phyloP scores from a whole-genome alignment of 2,113 vertebrate genomes.

The Tautogolabrus adspersus region DNA sequence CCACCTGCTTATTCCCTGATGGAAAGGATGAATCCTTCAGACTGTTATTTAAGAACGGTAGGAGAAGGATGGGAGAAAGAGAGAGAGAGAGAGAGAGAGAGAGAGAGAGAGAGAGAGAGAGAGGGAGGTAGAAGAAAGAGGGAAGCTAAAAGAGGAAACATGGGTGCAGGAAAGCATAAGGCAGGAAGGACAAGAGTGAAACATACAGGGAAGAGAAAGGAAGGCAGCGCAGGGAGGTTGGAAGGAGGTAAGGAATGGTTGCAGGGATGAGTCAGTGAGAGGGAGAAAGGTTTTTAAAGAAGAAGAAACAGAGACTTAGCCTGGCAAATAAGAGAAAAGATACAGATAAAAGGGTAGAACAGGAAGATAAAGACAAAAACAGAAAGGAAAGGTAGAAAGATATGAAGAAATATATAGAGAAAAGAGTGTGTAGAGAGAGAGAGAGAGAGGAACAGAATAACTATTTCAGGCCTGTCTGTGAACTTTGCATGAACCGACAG shows the following conservation, averaged over 20 bases:
- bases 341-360: neutral
- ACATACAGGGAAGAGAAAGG: neutral
- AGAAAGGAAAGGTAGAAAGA: constrained; percentile 30
- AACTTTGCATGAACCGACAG: constrained; percentile 99
- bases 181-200: neutral
- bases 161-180: neutral
- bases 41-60: constrained; percentile 87
- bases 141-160: neutral
- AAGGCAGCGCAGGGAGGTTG: neutral
- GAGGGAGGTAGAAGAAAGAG: neutral
- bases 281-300: neutral
- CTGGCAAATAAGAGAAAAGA: constrained; percentile 15
- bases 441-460: constrained; percentile 66
- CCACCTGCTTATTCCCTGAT: constrained; percentile 77
- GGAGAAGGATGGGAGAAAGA: constrained; percentile 34
- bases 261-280: neutral
- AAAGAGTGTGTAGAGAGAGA: constrained; percentile 8
- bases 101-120: constrained; percentile 51
- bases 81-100: constrained; percentile 76
- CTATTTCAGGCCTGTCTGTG: constrained; percentile 95
- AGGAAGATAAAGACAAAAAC: constrained; percentile 26
- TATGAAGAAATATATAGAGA: constrained; percentile 17
- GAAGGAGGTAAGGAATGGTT: neutral
- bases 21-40: constrained; percentile 69
- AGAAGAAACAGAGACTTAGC: neutral